Evolutionary conservation across 2,113 vertebrate genomes (phyloP).

Genomic region (Aepyceros melampus): DNA sequence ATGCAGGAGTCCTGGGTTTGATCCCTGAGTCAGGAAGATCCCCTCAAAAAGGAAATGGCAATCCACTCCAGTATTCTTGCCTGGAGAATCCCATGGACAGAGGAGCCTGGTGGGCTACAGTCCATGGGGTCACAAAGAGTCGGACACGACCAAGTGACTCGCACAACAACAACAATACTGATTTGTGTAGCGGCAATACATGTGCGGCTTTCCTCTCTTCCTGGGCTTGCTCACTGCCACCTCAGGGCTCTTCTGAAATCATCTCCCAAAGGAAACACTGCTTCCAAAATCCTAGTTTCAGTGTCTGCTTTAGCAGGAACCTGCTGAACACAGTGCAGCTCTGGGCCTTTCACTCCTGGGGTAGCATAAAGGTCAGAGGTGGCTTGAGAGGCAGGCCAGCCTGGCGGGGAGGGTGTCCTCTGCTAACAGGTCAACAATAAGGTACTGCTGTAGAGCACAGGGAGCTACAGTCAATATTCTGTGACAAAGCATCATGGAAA

Average conservation of each 20-base stretch:
- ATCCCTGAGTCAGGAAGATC: neutral
- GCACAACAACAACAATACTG: neutral
- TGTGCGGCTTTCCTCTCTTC: neutral
- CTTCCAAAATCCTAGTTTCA: neutral
- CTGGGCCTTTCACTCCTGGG: neutral
- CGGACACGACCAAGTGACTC: neutral
- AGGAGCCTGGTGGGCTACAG: neutral
- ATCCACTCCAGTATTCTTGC: neutral
- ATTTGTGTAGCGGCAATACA: fast-evolving
- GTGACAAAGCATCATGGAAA: neutral
- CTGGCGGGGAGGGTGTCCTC: neutral
- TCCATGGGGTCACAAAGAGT: neutral
- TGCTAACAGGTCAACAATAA: neutral
- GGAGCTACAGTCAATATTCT: neutral
- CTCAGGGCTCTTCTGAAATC: neutral
- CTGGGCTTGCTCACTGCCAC: neutral
- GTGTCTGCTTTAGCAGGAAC: neutral
- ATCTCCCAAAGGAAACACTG: neutral
- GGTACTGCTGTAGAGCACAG: neutral
- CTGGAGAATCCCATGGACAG: neutral
- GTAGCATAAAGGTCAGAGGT: neutral
- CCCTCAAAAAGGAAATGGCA: neutral
- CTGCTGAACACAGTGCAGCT: neutral
- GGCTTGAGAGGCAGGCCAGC: neutral
- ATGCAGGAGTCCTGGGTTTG: neutral